phyloP scores from a whole-genome alignment of 1,140 invertebrate species.

The Ceratina australensis region DNA sequence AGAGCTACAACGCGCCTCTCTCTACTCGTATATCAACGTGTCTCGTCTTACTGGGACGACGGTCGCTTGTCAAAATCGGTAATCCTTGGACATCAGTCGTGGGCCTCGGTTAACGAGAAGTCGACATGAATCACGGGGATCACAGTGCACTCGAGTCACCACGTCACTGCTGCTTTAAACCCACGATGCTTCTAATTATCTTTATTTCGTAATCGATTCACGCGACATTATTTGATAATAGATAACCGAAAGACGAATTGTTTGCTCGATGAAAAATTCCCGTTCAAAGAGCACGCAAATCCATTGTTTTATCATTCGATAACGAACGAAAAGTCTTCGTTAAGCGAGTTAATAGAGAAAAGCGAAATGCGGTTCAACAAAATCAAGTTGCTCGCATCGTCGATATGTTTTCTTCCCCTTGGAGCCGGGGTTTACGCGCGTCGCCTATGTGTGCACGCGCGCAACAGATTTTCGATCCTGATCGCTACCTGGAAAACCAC shows the following conservation, averaged over 20 bases:
- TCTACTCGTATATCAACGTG: slow-evolving; percentile 57
- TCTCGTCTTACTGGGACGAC: slow-evolving; percentile 50
- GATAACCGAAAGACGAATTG: no score
- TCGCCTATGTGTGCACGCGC: not conserved
- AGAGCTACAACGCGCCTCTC: slow-evolving; percentile 18
- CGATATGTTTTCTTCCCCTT: no score
- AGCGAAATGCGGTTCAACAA: no score
- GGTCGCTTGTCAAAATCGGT: slow-evolving; percentile 61
- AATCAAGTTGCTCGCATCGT: no score
- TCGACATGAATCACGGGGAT: slow-evolving; percentile 51
- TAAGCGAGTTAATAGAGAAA: no score
- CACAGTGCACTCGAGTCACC: slow-evolving; percentile 22
- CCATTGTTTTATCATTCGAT: no score
- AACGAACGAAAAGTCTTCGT: no score
- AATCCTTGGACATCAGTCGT: slow-evolving; percentile 47
- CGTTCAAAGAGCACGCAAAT: no score
- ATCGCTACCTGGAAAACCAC: slow-evolving; percentile 49
- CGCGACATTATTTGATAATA: no score
- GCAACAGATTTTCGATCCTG: slow-evolving; percentile 43
- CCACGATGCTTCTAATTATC: not conserved
- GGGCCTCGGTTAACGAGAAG: slow-evolving; percentile 32
- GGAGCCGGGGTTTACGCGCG: no score
- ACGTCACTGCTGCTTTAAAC: not conserved
- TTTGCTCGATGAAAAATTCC: no score
- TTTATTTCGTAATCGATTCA: not conserved